phyloP scores from a whole-genome alignment of 2,888 invertebrate genomes.

The Chrysolina oricalcia region DNA sequence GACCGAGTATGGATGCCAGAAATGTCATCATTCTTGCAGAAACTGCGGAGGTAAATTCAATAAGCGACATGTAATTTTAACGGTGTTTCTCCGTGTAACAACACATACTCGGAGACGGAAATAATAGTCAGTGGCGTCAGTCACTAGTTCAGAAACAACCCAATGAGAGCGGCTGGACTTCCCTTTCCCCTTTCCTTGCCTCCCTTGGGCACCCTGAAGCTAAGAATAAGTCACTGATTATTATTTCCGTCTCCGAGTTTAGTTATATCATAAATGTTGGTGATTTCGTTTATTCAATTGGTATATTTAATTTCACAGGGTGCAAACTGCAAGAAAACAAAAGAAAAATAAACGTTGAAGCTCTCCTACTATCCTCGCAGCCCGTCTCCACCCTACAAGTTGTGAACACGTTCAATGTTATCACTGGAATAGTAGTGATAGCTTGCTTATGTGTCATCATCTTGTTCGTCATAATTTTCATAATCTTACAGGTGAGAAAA shows the following conservation, averaged over 20 bases:
- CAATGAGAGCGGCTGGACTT: no score
- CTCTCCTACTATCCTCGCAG: slow-evolving; percentile 69
- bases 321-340: slow-evolving; percentile 70
- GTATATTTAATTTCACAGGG: slow-evolving; percentile 61
- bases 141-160: no score
- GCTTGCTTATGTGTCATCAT: slow-evolving; percentile 81
- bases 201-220: no score
- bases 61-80: neutral
- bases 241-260: no score
- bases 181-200: no score
- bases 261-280: neutral
- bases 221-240: no score
- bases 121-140: no score
- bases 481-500: slow-evolving; percentile 80
- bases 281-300: neutral
- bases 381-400: slow-evolving; percentile 70
- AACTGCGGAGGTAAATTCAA: slow-evolving; percentile 83
- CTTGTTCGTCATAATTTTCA: slow-evolving; percentile 81
- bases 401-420: slow-evolving; percentile 76
- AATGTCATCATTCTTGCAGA: slow-evolving; percentile 91
- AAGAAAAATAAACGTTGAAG: slow-evolving; percentile 70
- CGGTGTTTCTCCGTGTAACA: no score
- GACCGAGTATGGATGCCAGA: slow-evolving; percentile 86
- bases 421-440: slow-evolving; percentile 80
- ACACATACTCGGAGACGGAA: no score